phyloP scores from a whole-genome alignment of 2,888 invertebrate genomes.

The Pammene aurita region DNA sequence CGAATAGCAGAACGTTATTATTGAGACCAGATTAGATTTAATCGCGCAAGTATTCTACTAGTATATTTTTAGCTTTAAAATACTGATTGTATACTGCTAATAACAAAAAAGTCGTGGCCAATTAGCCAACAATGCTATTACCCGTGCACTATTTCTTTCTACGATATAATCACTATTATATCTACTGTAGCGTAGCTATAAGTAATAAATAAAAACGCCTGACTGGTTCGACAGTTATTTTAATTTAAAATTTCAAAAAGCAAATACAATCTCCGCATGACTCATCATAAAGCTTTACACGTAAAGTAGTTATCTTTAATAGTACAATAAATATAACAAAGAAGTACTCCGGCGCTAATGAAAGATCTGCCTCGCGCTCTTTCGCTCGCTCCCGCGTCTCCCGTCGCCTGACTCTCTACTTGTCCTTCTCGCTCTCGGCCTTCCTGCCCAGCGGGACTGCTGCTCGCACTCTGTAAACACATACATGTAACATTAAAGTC shows the following conservation, averaged over 20 bases:
- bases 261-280: conserved; percentile 82
- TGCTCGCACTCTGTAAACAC: conserved; percentile 89
- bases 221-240: conserved; percentile 76
- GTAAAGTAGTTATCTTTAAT: conserved; percentile 75
- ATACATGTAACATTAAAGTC: not conserved
- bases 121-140: too few species aligned
- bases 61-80: too few species aligned
- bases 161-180: too few species aligned
- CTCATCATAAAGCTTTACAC: conserved; percentile 83
- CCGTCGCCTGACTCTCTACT: conserved; percentile 76
- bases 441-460: conserved; percentile 95
- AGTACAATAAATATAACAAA: conserved; percentile 81
- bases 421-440: conserved; percentile 92
- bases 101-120: too few species aligned
- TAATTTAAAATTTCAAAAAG: conserved; percentile 84
- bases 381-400: conserved; percentile 52
- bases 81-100: too few species aligned
- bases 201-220: conserved; percentile 46
- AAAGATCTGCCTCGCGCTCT: conserved; percentile 52
- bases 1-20: too few species aligned
- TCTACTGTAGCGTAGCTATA: not conserved
- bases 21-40: too few species aligned
- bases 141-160: too few species aligned
- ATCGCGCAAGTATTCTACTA: too few species aligned
- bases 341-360: conserved; percentile 66